Conservation (phyloP, 2,888 invertebrate genomes). For the Drosophila heteroneura region DNA sequence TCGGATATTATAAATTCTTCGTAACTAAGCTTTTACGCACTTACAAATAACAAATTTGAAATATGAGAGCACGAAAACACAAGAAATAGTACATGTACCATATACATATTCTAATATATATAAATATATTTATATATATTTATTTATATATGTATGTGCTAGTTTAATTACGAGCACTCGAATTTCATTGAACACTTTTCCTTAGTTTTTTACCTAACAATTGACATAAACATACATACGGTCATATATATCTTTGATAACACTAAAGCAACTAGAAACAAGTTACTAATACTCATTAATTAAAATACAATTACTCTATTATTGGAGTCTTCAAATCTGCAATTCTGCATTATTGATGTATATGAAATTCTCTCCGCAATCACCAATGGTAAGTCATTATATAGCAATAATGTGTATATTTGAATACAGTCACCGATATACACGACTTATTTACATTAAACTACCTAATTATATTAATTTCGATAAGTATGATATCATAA, state of each 20-base stretch:
- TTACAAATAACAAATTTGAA: neutral
- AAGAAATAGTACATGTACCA: neutral
- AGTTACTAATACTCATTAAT: slow-evolving; percentile 28
- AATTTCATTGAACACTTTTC: neutral
- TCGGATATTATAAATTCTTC: neutral
- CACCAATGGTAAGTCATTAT: slow-evolving; percentile 57
- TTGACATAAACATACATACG: neutral
- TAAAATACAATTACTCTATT: slow-evolving; percentile 44
- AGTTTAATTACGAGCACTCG: neutral
- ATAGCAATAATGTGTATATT: slow-evolving; percentile 17
- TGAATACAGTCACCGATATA: slow-evolving; percentile 14
- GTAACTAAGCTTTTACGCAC: neutral
- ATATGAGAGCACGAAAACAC: neutral
- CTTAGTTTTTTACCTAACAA: slow-evolving; percentile 22
- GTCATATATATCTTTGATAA: neutral
- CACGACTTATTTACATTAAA: slow-evolving; percentile 7
- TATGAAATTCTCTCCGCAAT: slow-evolving; percentile 37
- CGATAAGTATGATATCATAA: slow-evolving; percentile 11
- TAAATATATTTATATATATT: neutral
- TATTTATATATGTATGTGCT: neutral
- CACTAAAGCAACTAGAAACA: slow-evolving; percentile 13
- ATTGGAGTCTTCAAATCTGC: slow-evolving; percentile 69
- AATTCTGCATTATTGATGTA: slow-evolving; percentile 63
- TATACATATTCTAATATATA: neutral
- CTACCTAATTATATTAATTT: slow-evolving; percentile 9